Conservation (phyloP, 2,797 vertebrate species). For the Crocidura indochinensis region DNA sequence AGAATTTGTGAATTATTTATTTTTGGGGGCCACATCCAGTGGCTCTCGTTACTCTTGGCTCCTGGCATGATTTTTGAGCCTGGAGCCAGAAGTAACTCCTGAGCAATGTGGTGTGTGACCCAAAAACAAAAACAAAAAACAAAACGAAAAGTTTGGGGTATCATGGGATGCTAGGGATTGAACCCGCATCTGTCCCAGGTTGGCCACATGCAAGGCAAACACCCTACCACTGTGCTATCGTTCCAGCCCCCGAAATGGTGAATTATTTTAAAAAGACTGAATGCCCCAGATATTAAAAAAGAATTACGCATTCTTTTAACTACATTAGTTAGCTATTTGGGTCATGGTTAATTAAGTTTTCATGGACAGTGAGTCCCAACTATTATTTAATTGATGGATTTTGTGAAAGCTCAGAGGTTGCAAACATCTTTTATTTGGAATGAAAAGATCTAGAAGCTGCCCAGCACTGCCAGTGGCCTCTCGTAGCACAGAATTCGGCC, state of each 20-base stretch:
- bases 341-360: neutral
- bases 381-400: conserved; percentile 39
- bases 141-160: no score
- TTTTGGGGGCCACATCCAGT: no score
- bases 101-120: no score
- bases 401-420: neutral
- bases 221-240: no score
- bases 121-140: no score
- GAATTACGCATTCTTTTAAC: neutral
- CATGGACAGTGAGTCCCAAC: neutral
- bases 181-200: no score
- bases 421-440: conserved; percentile 2
- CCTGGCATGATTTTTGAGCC: no score
- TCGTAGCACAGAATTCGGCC: neutral
- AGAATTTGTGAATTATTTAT: neutral
- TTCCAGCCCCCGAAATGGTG: no score
- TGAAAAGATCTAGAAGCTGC: neutral
- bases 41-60: no score
- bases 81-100: no score
- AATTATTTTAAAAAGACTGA: neutral
- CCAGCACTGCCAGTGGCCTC: neutral
- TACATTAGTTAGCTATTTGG: neutral
- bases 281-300: neutral
- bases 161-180: no score
- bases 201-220: no score